These are phyloP conservation scores for Neria commutata DNA, from an alignment of 2,888 invertebrate species.

Conservation along the genomic window DNA sequence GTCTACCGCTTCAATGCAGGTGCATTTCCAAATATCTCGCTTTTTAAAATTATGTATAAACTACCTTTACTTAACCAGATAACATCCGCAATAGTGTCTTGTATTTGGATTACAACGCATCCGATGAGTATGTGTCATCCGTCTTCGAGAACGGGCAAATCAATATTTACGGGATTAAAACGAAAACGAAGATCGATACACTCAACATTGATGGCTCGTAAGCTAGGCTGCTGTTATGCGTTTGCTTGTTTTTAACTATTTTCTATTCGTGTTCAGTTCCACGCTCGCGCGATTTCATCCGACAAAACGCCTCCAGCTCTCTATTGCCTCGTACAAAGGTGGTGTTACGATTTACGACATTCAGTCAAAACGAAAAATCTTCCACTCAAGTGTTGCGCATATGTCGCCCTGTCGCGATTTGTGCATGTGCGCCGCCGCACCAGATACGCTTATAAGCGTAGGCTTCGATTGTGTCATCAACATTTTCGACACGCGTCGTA, in stretches of 20 bases:
- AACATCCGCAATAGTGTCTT: conserved; percentile 49
- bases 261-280: conserved; percentile 38
- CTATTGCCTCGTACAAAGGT: conserved; percentile 56
- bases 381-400: conserved; percentile 50
- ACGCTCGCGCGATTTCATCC: conserved; percentile 60
- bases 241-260: background rate
- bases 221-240: conserved; percentile 16
- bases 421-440: conserved; percentile 50
- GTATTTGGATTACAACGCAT: conserved; percentile 56
- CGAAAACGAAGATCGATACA: conserved; percentile 53
- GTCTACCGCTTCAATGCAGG: conserved; percentile 53
- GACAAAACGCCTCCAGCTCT: conserved; percentile 53
- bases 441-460: conserved; percentile 55
- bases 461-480: conserved; percentile 60
- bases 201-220: conserved; percentile 54
- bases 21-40: conserved; percentile 17
- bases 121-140: conserved; percentile 58
- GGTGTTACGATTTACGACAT: conserved; percentile 55
- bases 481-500: conserved; percentile 57
- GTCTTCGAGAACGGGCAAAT: conserved; percentile 57
- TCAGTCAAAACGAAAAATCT: conserved; percentile 50
- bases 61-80: conserved; percentile 33
- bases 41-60: background rate
- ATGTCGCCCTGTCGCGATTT: conserved; percentile 58
- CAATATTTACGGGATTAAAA: conserved; percentile 56